phyloP scores from a whole-genome alignment of 2,797 vertebrate species.

The Hapalemur alaotrensis region DNA sequence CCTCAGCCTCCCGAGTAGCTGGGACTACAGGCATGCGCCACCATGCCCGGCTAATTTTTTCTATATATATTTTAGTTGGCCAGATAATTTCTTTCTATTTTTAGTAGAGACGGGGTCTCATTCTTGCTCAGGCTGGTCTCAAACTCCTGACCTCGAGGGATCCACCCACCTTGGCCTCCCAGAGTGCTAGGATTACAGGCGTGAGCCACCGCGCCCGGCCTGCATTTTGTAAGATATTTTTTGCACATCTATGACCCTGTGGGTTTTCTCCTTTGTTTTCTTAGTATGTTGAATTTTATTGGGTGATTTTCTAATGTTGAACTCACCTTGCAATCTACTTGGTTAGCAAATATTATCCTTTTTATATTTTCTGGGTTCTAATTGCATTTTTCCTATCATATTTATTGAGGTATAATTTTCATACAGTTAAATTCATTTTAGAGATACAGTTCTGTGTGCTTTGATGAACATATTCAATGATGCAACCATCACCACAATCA shows the following conservation, averaged over 20 bases:
- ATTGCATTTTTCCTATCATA: not conserved
- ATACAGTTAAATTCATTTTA: not conserved
- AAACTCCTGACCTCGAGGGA: too few relatives aligned
- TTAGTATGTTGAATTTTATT: not conserved
- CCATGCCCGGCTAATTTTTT: too few relatives aligned
- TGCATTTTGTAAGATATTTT: not conserved
- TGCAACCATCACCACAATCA: not conserved
- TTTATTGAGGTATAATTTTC: not conserved
- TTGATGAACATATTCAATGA: not conserved
- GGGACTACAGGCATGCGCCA: too few relatives aligned
- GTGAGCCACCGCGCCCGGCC: too few relatives aligned
- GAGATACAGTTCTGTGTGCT: not conserved
- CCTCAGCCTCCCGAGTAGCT: too few relatives aligned
- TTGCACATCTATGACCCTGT: not conserved
- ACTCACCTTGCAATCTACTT: not conserved
- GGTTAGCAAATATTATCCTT: not conserved
- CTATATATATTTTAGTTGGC: too few relatives aligned
- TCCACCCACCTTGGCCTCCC: too few relatives aligned
- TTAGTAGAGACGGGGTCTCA: too few relatives aligned
- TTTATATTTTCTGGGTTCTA: not conserved
- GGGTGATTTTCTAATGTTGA: not conserved
- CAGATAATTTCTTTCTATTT: too few relatives aligned
- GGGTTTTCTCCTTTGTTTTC: not conserved
- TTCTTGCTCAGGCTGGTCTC: too few relatives aligned
- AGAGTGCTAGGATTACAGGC: too few relatives aligned